Evolutionary conservation across 2,888 invertebrate species (phyloP).

Genomic region (Dioctria rufipes): DNA sequence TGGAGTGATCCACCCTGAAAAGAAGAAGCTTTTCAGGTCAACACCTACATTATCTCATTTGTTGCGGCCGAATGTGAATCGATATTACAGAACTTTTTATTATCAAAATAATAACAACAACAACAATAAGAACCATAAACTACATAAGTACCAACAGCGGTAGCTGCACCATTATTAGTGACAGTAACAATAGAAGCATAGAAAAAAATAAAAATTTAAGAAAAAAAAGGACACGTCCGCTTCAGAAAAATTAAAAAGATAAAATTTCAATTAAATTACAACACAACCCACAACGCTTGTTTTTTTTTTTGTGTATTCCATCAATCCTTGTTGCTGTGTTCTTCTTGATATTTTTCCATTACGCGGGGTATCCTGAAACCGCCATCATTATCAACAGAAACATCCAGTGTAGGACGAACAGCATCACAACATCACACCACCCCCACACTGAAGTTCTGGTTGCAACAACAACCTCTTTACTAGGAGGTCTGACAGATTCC

Average conservation of each 20-base stretch:
- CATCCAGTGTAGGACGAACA: neutral
- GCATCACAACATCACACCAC: conserved; percentile 19
- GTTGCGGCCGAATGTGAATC: neutral
- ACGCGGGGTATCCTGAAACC: neutral
- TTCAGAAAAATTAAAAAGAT: neutral
- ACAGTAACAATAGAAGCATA: conserved; percentile 6
- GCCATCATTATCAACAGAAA: too few relatives aligned
- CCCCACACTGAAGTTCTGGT: neutral
- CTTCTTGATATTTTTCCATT: neutral
- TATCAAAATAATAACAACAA: neutral
- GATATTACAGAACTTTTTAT: neutral
- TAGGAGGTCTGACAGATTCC: too few relatives aligned
- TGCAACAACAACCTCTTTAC: neutral
- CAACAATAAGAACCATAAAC: neutral
- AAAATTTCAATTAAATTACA: conserved; percentile 11
- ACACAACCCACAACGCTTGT: conserved; percentile 28
- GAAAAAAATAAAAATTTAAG: conserved; percentile 27
- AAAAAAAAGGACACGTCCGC: conserved; percentile 36
- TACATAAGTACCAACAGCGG: neutral
- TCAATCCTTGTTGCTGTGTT: conserved; percentile 1
- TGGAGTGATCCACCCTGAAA: conserved; percentile 42
- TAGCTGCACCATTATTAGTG: conserved; percentile 1
- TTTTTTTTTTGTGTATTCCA: neutral
- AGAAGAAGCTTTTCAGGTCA: conserved; percentile 48
- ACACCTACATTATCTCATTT: conserved; percentile 27